phyloP scores from a whole-genome alignment of 2,797 vertebrate genomes.

The Graptemys geographica region DNA sequence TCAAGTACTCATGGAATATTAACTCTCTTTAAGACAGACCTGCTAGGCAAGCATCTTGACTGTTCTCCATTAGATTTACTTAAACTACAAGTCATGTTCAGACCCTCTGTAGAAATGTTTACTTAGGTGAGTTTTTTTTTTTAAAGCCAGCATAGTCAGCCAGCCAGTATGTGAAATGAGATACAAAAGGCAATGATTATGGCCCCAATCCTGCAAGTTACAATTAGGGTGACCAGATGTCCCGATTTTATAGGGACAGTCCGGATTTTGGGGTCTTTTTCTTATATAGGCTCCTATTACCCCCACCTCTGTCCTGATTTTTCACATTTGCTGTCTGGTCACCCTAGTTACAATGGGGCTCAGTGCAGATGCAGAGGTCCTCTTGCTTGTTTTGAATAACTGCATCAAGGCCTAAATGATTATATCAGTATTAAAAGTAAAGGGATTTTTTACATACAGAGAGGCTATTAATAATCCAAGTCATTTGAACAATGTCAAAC shows the following conservation, averaged over 20 bases:
- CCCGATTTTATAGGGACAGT: no score
- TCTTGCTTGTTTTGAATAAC: neutral
- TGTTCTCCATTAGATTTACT: neutral
- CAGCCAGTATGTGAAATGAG: neutral
- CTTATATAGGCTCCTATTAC: no score
- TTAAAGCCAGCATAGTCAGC: no score
- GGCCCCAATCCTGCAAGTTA: accelerated
- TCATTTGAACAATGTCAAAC: neutral
- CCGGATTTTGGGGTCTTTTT: no score
- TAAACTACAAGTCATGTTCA: neutral
- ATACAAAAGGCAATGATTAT: neutral
- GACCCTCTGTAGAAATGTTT: neutral
- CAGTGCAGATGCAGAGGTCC: neutral
- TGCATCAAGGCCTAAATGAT: neutral
- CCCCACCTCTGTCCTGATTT: accelerated
- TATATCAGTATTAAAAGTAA: neutral
- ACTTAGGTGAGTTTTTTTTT: neutral
- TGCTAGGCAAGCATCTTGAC: neutral
- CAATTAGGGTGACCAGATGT: neutral
- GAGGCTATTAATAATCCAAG: neutral
- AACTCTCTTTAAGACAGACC: no score
- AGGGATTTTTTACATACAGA: no score
- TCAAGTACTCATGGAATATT: no score
- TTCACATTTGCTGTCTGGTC: no score
- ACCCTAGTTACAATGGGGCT: neutral